Base-by-base conservation (phyloP, 2,113 vertebrate genomes). In the Aythya baeri region DNA sequence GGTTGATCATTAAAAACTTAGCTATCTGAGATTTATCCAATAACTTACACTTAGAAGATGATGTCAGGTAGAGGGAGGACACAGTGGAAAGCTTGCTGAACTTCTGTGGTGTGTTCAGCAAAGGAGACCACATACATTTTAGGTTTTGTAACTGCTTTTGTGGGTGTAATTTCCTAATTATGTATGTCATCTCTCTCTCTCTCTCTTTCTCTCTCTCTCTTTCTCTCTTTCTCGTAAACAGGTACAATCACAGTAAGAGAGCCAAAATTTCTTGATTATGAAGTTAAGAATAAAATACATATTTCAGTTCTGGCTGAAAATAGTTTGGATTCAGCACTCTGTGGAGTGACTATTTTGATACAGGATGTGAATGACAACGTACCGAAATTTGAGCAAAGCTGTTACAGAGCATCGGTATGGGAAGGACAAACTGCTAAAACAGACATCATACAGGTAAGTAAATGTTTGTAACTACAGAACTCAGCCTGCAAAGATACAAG, bases 301-400 rank as follows among this genome's bases (percentile, higher is more conserved):
- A 96, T 99, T 89, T 97, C 98, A 46, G 80, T 99, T 71, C 93
- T 99, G 95, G 99, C 98, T 65, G 98, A 98, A 95, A 98, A 87
- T 50, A 91, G 92, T 21, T 91, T 97, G 26, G 97, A 96, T 81
- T 98, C 97, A 13, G 97, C 97, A 1, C 97, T 99, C 76, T 98
- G 98, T 96, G 97, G 92, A 93, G 98, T 99, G n/a, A 95, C 93
- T 10, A 67, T 99, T 93, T 95, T 85, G 36, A 96, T 99, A 86
- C 95, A 98, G 96, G 99, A 99, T 80, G 27, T 97, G 78, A 99
- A 99, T 67, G 99, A 99, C 95, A 99, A 99, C 6, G 63, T 77
- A 14, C 99, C 99, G 4, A 68, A 81, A 88, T 99, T 99, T 97
- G 97, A 98, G 75, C 97, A 98, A 94, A 96, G 66, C 54, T 86